A percentile compares a stretch with the other conserved stretches of the same genome.
These are phyloP conservation scores for Urocyon cinereoargenteus DNA, from an alignment of 2,797 vertebrate species.

Conservation along the genomic window DNA sequence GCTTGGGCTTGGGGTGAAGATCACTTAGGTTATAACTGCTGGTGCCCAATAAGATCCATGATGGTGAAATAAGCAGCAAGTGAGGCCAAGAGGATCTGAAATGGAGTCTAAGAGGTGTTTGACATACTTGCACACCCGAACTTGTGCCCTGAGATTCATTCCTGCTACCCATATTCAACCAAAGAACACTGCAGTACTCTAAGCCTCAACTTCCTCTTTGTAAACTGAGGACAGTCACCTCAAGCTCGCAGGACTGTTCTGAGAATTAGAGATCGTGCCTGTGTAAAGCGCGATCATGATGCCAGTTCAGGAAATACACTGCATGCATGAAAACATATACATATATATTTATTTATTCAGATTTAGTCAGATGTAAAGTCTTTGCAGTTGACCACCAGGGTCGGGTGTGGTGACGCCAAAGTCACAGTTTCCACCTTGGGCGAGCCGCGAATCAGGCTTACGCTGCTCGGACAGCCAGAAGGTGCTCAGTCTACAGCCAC, in stretches of 20 bases:
- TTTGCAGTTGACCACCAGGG: not conserved
- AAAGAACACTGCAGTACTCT: not conserved
- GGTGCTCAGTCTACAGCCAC: not conserved
- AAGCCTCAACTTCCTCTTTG: not conserved
- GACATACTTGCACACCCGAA: not conserved
- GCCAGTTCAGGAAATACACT: not conserved
- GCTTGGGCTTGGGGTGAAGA: not conserved
- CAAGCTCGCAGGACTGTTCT: not conserved
- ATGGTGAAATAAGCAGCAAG: not conserved
- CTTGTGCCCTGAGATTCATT: not conserved
- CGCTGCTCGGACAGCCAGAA: not conserved
- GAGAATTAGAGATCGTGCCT: not conserved
- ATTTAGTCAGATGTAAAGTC: not conserved
- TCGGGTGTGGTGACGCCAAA: not conserved
- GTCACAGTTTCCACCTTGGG: not conserved
- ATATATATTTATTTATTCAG: not conserved
- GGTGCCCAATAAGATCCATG: not conserved
- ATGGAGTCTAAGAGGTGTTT: not conserved
- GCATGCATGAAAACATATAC: not conserved
- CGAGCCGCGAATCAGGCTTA: not conserved
- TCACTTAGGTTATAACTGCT: not conserved
- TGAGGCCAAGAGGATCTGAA: not conserved
- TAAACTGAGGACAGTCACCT: not conserved
- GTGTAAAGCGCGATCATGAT: not conserved
- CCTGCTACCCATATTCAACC: not conserved